phyloP scores from a whole-genome alignment of 2,113 vertebrate genomes.

The Zosterops borbonicus region DNA sequence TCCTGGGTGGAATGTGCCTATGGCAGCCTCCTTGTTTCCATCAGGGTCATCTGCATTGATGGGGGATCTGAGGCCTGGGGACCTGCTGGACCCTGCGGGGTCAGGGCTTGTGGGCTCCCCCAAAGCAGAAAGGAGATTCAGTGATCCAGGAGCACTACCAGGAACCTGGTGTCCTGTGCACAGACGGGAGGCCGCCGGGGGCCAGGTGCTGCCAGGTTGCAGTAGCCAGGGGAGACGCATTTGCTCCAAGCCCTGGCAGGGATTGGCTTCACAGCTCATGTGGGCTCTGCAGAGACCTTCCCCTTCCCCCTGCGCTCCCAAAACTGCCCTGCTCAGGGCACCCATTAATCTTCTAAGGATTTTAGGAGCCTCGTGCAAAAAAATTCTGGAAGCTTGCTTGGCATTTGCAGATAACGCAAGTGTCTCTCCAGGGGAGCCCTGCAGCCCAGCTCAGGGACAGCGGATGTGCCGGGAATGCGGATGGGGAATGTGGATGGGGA shows the following conservation, averaged over 20 bases:
- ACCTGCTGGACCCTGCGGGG: not conserved
- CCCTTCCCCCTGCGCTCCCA: not conserved
- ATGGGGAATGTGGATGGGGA: not conserved
- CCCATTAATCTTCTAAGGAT: not conserved
- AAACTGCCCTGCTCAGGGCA: not conserved
- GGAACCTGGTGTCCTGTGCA: not conserved
- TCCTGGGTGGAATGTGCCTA: rapidly evolving
- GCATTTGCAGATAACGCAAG: not conserved
- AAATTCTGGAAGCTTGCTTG: not conserved
- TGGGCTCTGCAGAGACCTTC: not conserved
- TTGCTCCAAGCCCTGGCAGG: not conserved
- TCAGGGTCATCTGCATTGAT: not conserved
- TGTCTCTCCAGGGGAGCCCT: not conserved
- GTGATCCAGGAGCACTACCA: rapidly evolving
- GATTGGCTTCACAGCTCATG: not conserved
- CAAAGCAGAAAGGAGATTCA: not conserved
- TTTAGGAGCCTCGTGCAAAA: not conserved
- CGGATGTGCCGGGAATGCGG: not conserved
- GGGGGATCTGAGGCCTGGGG: not conserved
- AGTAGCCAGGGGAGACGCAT: not conserved
- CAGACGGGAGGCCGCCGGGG: rapidly evolving
- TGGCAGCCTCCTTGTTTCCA: not conserved
- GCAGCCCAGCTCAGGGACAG: not conserved
- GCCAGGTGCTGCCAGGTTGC: not conserved
- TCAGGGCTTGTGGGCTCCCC: not conserved